These are phyloP conservation scores for Trematomus bernacchii DNA, from an alignment of 2,797 vertebrate genomes.

Conservation along the genomic window DNA sequence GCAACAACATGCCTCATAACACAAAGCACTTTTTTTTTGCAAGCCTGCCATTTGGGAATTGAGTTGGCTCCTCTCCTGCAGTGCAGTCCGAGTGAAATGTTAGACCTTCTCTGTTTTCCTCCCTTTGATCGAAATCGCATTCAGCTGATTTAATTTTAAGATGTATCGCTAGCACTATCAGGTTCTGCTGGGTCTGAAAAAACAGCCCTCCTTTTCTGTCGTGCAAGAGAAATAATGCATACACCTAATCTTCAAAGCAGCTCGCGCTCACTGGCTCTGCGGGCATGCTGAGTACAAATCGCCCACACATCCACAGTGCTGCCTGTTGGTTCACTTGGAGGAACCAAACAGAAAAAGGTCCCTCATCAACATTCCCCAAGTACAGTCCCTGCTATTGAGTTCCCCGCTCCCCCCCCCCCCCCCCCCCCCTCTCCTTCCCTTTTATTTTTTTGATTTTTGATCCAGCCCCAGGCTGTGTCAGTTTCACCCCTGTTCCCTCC, in stretches of 20 bases:
- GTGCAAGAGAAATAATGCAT: conserved; percentile 77
- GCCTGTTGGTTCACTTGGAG: conserved; percentile 71
- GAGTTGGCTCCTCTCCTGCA: conserved; percentile 58
- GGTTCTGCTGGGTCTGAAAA: conserved; percentile 65
- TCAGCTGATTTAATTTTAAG: conserved; percentile 70
- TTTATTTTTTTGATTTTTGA: conserved; percentile 64
- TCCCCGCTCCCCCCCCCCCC: too few relatives aligned
- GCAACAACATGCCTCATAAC: conserved; percentile 67
- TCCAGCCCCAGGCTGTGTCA: conserved; percentile 69
- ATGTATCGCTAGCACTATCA: conserved; percentile 64
- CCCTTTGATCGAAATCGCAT: conserved; percentile 67
- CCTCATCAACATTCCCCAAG: conserved; percentile 84
- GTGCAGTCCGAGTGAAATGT: conserved; percentile 66
- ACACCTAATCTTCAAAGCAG: conserved; percentile 83
- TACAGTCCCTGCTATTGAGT: conserved; percentile 72
- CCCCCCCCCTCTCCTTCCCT: neutral
- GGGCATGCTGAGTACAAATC: conserved; percentile 76
- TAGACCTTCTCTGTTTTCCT: conserved; percentile 48
- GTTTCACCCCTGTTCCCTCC: conserved; percentile 63
- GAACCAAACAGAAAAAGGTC: conserved; percentile 69
- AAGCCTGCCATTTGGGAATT: conserved; percentile 60
- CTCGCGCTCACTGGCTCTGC: conserved; percentile 67
- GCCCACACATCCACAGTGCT: conserved; percentile 78
- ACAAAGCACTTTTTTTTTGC: conserved; percentile 56
- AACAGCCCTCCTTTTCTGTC: conserved; percentile 53